phyloP scores from a whole-genome alignment of 2,797 vertebrate species.

The Microctenopoma steveboyesi region DNA sequence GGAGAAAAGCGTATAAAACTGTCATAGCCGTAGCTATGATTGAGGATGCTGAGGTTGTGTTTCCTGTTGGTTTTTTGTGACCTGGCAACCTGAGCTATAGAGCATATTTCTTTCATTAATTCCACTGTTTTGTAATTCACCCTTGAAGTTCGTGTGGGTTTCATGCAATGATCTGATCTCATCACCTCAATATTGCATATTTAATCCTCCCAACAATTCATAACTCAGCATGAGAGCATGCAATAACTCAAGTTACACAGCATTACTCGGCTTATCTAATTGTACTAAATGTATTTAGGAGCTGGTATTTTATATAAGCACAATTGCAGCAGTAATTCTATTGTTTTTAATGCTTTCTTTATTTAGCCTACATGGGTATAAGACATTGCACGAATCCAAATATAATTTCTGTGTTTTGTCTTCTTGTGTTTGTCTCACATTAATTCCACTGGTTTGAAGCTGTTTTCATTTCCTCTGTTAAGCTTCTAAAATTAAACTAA shows the following conservation, averaged over 20 bases:
- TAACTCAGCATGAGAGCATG: neutral
- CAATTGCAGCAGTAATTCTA: slow-evolving; percentile 55
- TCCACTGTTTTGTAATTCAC: neutral
- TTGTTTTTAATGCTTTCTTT: slow-evolving; percentile 57
- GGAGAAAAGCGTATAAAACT: neutral
- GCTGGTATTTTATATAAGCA: slow-evolving; percentile 41
- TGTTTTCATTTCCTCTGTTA: slow-evolving; percentile 39
- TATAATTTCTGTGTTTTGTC: slow-evolving; percentile 47
- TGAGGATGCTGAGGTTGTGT: too few species aligned
- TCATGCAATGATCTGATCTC: neutral
- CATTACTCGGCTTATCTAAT: slow-evolving; percentile 17
- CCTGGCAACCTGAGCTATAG: neutral
- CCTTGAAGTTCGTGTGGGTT: neutral
- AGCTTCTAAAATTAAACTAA: slow-evolving; percentile 65
- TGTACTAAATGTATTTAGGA: slow-evolving; percentile 28
- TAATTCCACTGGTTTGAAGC: slow-evolving; percentile 43
- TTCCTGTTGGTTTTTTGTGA: neutral
- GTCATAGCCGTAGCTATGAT: neutral
- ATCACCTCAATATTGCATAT: neutral
- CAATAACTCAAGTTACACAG: neutral
- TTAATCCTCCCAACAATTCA: neutral
- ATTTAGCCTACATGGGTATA: slow-evolving; percentile 35
- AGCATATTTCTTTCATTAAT: neutral
- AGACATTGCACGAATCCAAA: slow-evolving; percentile 59
- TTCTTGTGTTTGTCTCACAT: slow-evolving; percentile 32